Base-by-base conservation (phyloP, 2,888 invertebrate genomes). In the Lepidocyrtoides sp. region DNA sequence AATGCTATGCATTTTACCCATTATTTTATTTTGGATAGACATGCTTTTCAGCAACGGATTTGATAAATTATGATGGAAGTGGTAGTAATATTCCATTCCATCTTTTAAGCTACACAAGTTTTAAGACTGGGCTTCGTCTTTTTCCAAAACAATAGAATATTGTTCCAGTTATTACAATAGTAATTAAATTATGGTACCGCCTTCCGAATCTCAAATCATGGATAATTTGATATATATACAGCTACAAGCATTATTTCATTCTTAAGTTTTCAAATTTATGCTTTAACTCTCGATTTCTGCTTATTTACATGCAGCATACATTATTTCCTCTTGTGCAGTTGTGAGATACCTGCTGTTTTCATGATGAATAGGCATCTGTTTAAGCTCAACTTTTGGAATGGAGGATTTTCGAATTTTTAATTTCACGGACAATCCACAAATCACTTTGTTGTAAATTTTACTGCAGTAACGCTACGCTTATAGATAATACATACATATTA, bases 101-200 rank as follows among this genome's bases (percentile, higher is more conserved):
- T n/a, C n/a, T n/a, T n/a, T n/a, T n/a, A n/a, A n/a, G n/a, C n/a
- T n/a, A n/a, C n/a, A n/a, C n/a, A n/a, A n/a, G n/a, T n/a, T n/a
- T n/a, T n/a, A n/a, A n/a, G n/a, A 69, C 23, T 36, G 8, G 4
- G 0, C 5, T 51, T 51, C 51, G 17, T 51, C 17, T 1, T n/a
- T 51, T 51, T 26, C 23, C 23, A 2, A 63, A 63, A 63, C 63
- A 63, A 63, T 63, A 29, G 29, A 63, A 63, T 63, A n/a, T n/a
- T 63, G 63, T 17, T 63, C 63, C 63, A 63, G 63, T 10, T 2
- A 26, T 63, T 51, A n/a, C 51, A 7, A 51, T 1, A 2, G 32
- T 14, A 29, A 63, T 63, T 63, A 29, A 63, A 63, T 51, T 14
- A 51, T 17, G 17, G 51, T 17, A 4, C n/a, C n/a, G 2, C 4